Evolutionary conservation across 2,888 invertebrate species (phyloP), one percentile per base, ranked within the genome.

Genomic region (Leucophora obtusa): DNA sequence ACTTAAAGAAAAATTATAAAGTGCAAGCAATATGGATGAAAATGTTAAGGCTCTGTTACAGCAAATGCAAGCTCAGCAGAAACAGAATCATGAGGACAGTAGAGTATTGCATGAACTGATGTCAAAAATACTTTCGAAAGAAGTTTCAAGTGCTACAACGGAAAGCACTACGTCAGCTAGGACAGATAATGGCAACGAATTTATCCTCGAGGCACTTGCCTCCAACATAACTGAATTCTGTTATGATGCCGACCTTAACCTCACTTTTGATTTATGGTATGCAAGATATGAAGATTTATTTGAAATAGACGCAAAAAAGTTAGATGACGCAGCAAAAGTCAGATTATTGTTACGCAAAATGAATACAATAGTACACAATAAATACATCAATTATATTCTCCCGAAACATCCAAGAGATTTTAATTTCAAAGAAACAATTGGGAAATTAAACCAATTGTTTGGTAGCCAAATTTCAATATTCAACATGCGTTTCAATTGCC

Each of bases 221-320:
- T 21, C 21, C 21, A 21, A 21, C 4, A 21, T 21, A 21, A 21
- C 21, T 21, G 21, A 21, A 21, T 4, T 21, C 4, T 21, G 21
- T 21, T 21, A 21, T 21, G 21, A 21, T 21, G 4, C 21, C 21
- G 21, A 21, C 21, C 21, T 21, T 69, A 82, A 79, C 74, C 77
- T 80, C 59, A 83, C 83, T 38, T 83, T 82, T 47, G 77, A 79
- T 56, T 60, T 28, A 47, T 83, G 74, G 82, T 79, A 74, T 60
- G 21, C 71, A 1, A 11, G 82, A 1, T 79, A 77, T 58, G 69
- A 75, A 51, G 77, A 79, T 66, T 17, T 83, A 0, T 83, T 83
- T 28, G 66, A 72, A 66, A 62, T 59, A 11, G 82, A 82, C 50
- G 82, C 76, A 50, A 47, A 11, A 0, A 66, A 79, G 38, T 18